Evolutionary conservation across 2,113 vertebrate genomes (phyloP).

Genomic region (Falcunculus frontatus): DNA sequence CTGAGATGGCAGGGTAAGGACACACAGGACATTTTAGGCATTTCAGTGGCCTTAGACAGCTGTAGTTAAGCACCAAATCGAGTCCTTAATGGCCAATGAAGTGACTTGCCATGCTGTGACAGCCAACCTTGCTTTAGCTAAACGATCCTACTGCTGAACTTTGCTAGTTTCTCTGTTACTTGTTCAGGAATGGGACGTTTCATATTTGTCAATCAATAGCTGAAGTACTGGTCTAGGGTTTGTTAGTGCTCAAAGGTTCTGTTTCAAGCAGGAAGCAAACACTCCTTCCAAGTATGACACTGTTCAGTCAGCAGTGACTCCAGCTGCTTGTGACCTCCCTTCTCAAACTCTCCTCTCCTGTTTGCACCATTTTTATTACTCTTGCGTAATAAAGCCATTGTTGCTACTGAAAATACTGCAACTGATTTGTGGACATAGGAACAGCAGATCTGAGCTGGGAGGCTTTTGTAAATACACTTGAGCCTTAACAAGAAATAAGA

Average conservation of each 20-base stretch:
- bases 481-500: neutral
- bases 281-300: neutral
- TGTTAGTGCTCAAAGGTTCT: neutral
- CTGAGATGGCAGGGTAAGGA: neutral
- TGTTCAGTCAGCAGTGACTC: neutral
- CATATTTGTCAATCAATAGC: neutral
- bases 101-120: neutral
- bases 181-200: neutral
- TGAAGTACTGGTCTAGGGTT: rapidly evolving
- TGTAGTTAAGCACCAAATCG: rapidly evolving
- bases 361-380: neutral
- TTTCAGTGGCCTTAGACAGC: too few species aligned
- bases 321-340: neutral
- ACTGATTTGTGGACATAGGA: neutral
- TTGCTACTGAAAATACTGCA: neutral
- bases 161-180: neutral
- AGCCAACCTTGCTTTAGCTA: neutral
- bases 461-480: neutral
- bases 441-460: neutral
- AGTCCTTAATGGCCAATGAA: neutral
- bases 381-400: neutral
- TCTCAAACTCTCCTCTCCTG: neutral
- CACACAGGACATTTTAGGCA: neutral
- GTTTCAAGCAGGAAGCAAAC: neutral
- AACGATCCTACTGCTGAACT: neutral